Evolutionary conservation across 1,140 invertebrate genomes (phyloP), one percentile per base, ranked within the genome.

Genomic region (Phenacoccus solenopsis): DNA sequence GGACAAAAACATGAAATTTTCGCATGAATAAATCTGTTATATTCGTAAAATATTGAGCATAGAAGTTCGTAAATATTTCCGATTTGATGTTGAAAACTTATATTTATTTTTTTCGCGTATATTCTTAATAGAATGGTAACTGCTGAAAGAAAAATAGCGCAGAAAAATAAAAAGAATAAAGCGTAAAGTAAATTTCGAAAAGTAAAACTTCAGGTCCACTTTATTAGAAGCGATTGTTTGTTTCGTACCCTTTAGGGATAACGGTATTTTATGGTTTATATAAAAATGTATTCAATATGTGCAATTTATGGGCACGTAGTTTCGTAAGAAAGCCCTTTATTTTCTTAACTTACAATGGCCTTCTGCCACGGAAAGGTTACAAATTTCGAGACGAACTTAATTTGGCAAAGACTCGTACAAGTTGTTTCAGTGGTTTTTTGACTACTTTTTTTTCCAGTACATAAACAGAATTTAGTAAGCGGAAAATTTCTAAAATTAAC

Each of bases 131-230:
- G 38, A 49, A 49, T 49, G 38, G 38, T 49, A 49, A 49, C 38
- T 49, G 38, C 12, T 16, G 38, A 49, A 49, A 49, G 38, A 49
- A 49, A 49, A 49, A 49, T 49, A 49, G 38, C 38, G 38, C 38
- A 49, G 38, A 49, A 49, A 49, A 49, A 49, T 49, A 49, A n/a
- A 49, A 49, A 49, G 38, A 49, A 49, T 49, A 49, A 49, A 49
- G 38, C 38, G 20, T 49, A 49, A 49, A 49, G 38, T 49, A 49
- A 49, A 49, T 49, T 49, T 49, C 38, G 38, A n/a, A 49, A 49
- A 49, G 38, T 49, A 49, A 49, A 49, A 49, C 38, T 49, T 49
- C 20, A 49, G 38, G 38, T 49, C 38, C 38, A 49, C 38, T 49
- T 49, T 49, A 49, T 49, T 49, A 49, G 38, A 49, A 49, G 38